A percentile compares a stretch with the other conserved stretches of the same genome.
phyloP scores from a whole-genome alignment of 1,140 invertebrate genomes.

The Lepeophtheirus salmonis region DNA sequence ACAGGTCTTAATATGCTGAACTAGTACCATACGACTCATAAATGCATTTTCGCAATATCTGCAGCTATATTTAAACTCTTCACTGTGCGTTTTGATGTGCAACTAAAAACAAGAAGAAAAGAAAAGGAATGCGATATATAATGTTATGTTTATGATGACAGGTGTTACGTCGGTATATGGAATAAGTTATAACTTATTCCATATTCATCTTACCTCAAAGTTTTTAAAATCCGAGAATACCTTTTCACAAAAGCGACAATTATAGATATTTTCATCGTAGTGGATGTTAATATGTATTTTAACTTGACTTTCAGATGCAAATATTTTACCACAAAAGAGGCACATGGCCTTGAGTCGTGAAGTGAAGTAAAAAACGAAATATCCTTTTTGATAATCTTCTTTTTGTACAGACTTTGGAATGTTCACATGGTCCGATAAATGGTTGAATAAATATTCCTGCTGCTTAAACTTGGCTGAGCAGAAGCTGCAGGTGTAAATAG shows the following conservation, averaged over 20 bases:
- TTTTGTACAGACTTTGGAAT: neutral
- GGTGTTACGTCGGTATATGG: too few species aligned
- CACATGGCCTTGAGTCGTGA: constrained; percentile 21
- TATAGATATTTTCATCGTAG: constrained; percentile 17
- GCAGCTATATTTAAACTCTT: constrained; percentile 3
- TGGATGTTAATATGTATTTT: constrained; percentile 20
- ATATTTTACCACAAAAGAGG: constrained; percentile 24
- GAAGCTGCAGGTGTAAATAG: constrained; percentile 12
- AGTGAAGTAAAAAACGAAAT: constrained; percentile 14
- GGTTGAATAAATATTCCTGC: constrained; percentile 4
- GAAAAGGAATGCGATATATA: neutral
- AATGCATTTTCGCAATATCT: neutral
- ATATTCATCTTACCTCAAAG: constrained; percentile 1
- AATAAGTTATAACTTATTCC: neutral
- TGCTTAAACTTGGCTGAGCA: neutral
- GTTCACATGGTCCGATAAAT: constrained; percentile 5
- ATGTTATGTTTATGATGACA: too few species aligned
- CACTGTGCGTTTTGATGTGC: constrained; percentile 8
- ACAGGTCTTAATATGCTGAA: constrained; percentile 1
- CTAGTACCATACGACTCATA: neutral
- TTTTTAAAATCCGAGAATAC: constrained; percentile 2
- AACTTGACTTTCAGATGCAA: constrained; percentile 19
- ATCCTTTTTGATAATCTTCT: constrained; percentile 6
- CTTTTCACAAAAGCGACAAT: constrained; percentile 19
- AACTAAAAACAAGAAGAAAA: neutral